phyloP scores from a whole-genome alignment of 2,888 invertebrate genomes.

The Drosophila testacea region DNA sequence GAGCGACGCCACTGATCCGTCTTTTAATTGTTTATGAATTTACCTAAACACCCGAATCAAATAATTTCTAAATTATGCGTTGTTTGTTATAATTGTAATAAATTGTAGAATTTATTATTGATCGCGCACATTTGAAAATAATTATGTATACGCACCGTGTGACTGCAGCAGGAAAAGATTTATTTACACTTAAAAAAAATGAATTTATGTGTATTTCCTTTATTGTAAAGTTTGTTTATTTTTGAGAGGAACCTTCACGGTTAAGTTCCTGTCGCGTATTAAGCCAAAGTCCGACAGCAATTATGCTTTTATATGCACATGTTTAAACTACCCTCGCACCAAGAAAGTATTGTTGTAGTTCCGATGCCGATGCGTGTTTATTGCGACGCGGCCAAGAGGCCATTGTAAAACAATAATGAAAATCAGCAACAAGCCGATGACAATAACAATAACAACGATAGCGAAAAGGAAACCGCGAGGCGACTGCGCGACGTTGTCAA shows the following conservation, averaged over 20 bases:
- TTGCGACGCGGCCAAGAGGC: conserved; percentile 66
- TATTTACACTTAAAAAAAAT: conserved; percentile 13
- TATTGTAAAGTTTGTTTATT: neutral
- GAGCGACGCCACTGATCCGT: conserved; percentile 15
- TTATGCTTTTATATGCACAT: conserved; percentile 74
- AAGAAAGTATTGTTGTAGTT: conserved; percentile 11
- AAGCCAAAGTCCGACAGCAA: conserved; percentile 63
- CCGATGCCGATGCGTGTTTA: conserved; percentile 56
- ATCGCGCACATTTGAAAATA: conserved; percentile 5
- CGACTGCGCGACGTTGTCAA: conserved; percentile 65
- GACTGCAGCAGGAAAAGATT: conserved; percentile 43
- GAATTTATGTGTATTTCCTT: conserved; percentile 17
- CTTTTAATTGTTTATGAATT: conserved; percentile 24
- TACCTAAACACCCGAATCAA: conserved; percentile 13
- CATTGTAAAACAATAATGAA: conserved; percentile 72
- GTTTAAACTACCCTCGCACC: conserved; percentile 26
- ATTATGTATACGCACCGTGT: conserved; percentile 54
- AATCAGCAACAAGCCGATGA: conserved; percentile 46
- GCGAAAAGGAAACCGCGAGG: conserved; percentile 38
- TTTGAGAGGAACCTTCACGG: conserved; percentile 51
- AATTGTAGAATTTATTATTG: conserved; percentile 33
- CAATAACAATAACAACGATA: conserved; percentile 30
- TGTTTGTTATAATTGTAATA: conserved; percentile 47
- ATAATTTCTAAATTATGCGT: conserved; percentile 28
- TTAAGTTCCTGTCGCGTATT: conserved; percentile 69